Conservation (phyloP, 2,888 invertebrate genomes). For the Eustalomyia histrio region DNA sequence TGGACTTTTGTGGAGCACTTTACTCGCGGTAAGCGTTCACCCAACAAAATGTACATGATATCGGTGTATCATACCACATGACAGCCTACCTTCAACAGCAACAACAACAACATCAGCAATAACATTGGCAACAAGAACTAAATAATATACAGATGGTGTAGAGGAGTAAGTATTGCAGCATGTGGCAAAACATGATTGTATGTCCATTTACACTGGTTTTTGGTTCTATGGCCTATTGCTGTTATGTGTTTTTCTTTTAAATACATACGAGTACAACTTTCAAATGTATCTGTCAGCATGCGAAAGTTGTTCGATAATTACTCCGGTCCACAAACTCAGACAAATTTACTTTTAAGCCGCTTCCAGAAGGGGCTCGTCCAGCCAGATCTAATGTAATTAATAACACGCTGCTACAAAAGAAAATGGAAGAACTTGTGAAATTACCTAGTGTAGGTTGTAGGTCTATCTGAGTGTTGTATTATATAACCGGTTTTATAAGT, state of each 20-base stretch:
- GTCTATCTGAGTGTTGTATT: no score
- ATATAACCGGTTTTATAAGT: no score
- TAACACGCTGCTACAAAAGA: no score
- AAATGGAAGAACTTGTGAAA: no score
- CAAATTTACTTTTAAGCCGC: no score
- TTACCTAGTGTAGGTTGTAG: no score
- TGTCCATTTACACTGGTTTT: slow-evolving; percentile 63
- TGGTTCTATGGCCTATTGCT: slow-evolving; percentile 41
- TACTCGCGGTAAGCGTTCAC: slow-evolving; percentile 51
- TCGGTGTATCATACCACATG: slow-evolving; percentile 58
- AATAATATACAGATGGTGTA: slow-evolving; percentile 21
- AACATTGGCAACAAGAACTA: slow-evolving; percentile 39
- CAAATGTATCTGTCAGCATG: slow-evolving; percentile 53
- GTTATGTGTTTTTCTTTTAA: slow-evolving; percentile 39
- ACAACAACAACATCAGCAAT: slow-evolving; percentile 62
- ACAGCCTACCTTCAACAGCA: slow-evolving; percentile 66
- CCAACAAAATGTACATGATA: slow-evolving; percentile 57
- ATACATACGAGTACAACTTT: slow-evolving; percentile 53
- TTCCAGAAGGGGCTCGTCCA: no score
- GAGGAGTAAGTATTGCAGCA: slow-evolving; percentile 48
- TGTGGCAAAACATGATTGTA: slow-evolving; percentile 65
- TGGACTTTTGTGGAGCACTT: slow-evolving; percentile 66
- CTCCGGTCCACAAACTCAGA: no score
- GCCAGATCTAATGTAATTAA: no score
- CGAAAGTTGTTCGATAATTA: background rate